A percentile compares a stretch with the other conserved stretches of the same genome.
Conservation (phyloP, 1,140 invertebrate genomes). For the Heliothis subflexa region DNA sequence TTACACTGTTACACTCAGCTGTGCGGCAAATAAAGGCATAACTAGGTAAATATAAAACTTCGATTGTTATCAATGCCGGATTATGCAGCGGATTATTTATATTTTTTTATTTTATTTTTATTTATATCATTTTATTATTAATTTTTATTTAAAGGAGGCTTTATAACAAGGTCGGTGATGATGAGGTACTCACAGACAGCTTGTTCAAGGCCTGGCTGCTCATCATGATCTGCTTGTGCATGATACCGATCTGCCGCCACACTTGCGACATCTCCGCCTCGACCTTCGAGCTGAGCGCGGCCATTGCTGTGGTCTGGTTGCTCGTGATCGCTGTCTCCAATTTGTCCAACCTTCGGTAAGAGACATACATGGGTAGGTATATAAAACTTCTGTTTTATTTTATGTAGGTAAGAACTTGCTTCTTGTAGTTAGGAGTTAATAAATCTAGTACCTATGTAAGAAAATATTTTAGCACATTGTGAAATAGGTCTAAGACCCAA, state of each 20-base stretch:
- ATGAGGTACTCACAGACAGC: slow-evolving; percentile 65
- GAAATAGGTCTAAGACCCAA: too few relatives aligned
- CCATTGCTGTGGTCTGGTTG: slow-evolving; percentile 91
- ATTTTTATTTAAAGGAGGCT: too few relatives aligned
- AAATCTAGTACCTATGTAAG: too few relatives aligned
- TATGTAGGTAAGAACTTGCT: too few relatives aligned
- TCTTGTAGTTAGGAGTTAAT: too few relatives aligned
- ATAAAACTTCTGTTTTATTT: background rate
- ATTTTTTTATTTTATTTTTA: too few relatives aligned
- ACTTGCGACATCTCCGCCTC: slow-evolving; percentile 94
- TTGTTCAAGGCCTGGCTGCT: slow-evolving; percentile 90
- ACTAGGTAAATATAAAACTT: background rate
- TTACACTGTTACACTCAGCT: background rate
- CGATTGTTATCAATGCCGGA: background rate
- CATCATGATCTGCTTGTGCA: slow-evolving; percentile 93
- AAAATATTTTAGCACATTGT: too few relatives aligned
- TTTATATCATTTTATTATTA: too few relatives aligned
- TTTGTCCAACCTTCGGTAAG: slow-evolving; percentile 88
- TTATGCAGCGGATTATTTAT: background rate
- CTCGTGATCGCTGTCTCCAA: slow-evolving; percentile 90
- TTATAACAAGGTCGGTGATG: too few relatives aligned
- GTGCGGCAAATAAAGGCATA: background rate
- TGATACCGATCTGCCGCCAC: slow-evolving; percentile 95
- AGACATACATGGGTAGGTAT: background rate
- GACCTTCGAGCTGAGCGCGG: slow-evolving; percentile 92